phyloP scores from a whole-genome alignment of 2,113 vertebrate genomes.

The Ceyx melanurus region DNA sequence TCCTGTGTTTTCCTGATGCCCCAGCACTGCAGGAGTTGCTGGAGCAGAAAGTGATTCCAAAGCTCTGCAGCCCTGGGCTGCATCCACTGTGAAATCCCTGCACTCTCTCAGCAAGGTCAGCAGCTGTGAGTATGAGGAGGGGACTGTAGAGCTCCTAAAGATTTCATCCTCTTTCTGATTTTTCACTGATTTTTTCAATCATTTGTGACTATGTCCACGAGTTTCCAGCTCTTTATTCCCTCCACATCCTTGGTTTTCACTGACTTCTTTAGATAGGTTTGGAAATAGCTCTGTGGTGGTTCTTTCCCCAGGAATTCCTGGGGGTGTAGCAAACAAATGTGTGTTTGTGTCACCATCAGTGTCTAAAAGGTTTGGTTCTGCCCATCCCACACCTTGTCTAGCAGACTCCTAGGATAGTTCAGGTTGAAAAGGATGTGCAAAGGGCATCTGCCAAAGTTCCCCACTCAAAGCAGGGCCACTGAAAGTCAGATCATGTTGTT shows the following conservation, averaged over 20 bases:
- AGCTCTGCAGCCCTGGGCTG: rapidly evolving
- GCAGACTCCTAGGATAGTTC: not conserved
- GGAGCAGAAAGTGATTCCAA: not conserved
- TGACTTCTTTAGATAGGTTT: not conserved
- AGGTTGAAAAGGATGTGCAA: not conserved
- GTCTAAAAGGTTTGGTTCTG: not conserved
- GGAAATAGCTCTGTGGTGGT: not conserved
- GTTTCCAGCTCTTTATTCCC: not conserved
- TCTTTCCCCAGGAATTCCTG: not conserved
- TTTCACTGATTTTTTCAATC: not conserved
- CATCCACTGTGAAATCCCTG: not conserved
- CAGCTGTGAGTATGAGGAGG: too few relatives aligned
- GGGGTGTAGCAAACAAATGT: not conserved
- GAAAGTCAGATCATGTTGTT: not conserved
- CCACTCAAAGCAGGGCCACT: not conserved
- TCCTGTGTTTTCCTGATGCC: not conserved
- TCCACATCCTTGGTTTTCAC: not conserved
- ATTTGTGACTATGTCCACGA: not conserved
- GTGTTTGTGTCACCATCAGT: not conserved
- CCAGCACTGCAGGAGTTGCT: not conserved
- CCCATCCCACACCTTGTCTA: not conserved
- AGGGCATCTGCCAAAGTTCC: not conserved
- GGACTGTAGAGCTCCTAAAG: not conserved
- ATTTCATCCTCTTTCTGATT: not conserved
- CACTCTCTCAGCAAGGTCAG: not conserved